phyloP scores from a whole-genome alignment of 1,140 invertebrate genomes.

The Telenomus remus region DNA sequence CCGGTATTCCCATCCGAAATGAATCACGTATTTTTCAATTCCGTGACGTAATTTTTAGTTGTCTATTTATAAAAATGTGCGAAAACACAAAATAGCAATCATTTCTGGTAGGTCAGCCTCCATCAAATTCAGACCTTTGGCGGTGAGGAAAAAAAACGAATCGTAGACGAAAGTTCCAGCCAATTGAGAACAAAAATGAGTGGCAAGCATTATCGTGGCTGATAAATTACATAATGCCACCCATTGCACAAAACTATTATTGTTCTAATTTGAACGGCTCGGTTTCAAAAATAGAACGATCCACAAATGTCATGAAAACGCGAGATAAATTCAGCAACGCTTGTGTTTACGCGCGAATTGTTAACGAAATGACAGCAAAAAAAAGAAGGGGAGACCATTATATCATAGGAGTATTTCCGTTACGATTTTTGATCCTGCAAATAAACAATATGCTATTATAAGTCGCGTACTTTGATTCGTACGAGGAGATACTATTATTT shows the following conservation, averaged over 20 bases:
- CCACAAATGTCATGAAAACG: slow-evolving; percentile 46
- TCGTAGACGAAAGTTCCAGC: too few species aligned
- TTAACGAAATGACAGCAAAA: slow-evolving; percentile 13
- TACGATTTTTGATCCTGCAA: slow-evolving; percentile 48
- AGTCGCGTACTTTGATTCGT: slow-evolving; percentile 56
- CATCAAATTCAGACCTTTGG: too few species aligned
- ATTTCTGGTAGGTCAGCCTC: slow-evolving; percentile 14
- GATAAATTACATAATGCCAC: slow-evolving; percentile 18
- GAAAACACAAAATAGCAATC: background rate
- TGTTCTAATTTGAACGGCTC: slow-evolving; percentile 41
- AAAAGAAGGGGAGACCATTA: slow-evolving; percentile 37
- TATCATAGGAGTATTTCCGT: slow-evolving; percentile 54
- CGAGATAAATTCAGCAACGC: slow-evolving; percentile 36
- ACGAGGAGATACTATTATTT: slow-evolving; percentile 45
- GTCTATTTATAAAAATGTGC: background rate
- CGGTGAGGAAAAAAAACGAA: too few species aligned
- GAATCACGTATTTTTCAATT: background rate
- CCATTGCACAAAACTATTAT: slow-evolving; percentile 43
- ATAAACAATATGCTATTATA: slow-evolving; percentile 58
- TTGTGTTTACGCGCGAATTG: slow-evolving; percentile 26
- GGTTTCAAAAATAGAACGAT: slow-evolving; percentile 43
- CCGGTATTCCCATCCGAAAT: too few species aligned
- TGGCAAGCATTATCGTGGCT: slow-evolving; percentile 5
- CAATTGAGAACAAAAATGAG: slow-evolving; percentile 2
- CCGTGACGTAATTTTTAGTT: background rate